phyloP scores from a whole-genome alignment of 2,797 vertebrate genomes.

The Enteromius anoplus region DNA sequence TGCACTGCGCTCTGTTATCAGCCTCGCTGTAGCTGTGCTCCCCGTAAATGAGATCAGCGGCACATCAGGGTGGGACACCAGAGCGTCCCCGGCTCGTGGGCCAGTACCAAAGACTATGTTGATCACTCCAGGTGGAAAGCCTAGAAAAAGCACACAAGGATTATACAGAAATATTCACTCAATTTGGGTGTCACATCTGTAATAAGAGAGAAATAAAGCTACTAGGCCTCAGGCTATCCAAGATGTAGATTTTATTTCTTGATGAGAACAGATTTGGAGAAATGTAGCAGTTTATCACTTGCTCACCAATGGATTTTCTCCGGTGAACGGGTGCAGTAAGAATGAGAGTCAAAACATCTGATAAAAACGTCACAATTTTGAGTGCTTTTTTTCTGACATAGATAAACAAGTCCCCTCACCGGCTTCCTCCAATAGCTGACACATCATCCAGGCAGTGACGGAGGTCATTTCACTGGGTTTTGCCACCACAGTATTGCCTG shows the following conservation, averaged over 20 bases:
- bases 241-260: not conserved
- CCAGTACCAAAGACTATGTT: constrained; percentile 91
- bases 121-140: constrained; percentile 90
- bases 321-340: not conserved
- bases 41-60: constrained; percentile 94
- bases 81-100: constrained; percentile 82
- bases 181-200: not conserved
- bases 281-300: not conserved
- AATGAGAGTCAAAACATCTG: not conserved
- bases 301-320: not conserved
- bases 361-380: not conserved
- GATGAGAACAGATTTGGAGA: not conserved
- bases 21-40: constrained; percentile 88
- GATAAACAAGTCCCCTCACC: constrained; percentile 72
- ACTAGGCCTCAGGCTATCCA: not conserved
- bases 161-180: not conserved
- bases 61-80: constrained; percentile 89
- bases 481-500: constrained; percentile 93
- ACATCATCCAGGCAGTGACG: constrained; percentile 97
- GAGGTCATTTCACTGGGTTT: constrained; percentile 99
- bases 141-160: constrained; percentile 66
- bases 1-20: constrained; percentile 85
- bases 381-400: too few species aligned
- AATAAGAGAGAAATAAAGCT: not conserved
- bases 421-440: constrained; percentile 87